Evolutionary conservation across 2,797 vertebrate genomes (phyloP).

Genomic region (Telmatherina bonti): DNA sequence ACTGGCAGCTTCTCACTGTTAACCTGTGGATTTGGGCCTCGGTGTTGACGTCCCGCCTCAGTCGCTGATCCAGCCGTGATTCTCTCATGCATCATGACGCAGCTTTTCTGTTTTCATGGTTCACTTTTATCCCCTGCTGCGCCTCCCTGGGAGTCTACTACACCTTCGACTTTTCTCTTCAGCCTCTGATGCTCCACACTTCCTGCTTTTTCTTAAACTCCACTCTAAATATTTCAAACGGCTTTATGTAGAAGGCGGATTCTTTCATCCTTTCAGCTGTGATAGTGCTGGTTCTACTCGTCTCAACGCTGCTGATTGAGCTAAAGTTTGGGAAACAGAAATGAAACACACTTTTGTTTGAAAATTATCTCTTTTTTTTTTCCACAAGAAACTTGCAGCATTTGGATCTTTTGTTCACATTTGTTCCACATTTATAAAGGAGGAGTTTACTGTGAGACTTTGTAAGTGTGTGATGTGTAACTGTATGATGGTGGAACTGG

Average conservation of each 20-base stretch:
- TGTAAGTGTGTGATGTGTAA: no score
- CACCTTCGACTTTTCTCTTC: background rate
- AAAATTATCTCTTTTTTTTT: no score
- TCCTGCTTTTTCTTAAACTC: background rate
- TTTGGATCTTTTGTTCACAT: no score
- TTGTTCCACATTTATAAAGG: no score
- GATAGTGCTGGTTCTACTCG: background rate
- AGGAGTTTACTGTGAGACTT: no score
- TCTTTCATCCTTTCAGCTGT: background rate
- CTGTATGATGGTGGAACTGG: no score
- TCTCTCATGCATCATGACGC: slow-evolving; percentile 10
- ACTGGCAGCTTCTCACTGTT: background rate
- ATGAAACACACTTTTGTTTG: no score
- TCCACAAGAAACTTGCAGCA: no score
- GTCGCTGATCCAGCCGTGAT: background rate
- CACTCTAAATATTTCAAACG: background rate
- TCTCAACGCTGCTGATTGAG: background rate
- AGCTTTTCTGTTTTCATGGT: slow-evolving; percentile 3
- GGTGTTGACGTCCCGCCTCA: slow-evolving; percentile 6
- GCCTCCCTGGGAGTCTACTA: background rate
- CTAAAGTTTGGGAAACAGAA: no score
- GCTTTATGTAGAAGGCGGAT: background rate
- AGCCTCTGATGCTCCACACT: background rate
- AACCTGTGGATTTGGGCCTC: background rate
- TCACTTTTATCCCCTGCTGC: background rate